These are phyloP conservation scores for Oscarella lobularis DNA, from an alignment of 37 sponge, comb jelly and placozoan genomes.

Conservation along the genomic window DNA sequence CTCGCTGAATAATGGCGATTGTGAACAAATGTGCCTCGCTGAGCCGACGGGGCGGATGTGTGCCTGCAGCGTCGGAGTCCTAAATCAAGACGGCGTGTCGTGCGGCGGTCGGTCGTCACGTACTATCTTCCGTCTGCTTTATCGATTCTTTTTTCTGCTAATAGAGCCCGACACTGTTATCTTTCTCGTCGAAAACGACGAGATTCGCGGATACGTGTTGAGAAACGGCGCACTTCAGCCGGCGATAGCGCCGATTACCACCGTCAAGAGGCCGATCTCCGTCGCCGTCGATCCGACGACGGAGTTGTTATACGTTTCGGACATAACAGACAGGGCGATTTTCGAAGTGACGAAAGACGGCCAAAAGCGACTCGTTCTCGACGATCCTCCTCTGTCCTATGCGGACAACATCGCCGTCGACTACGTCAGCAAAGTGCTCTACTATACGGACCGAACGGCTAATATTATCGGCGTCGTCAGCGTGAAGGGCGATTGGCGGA, in stretches of 20 bases:
- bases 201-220: neutral
- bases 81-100: neutral
- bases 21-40: neutral
- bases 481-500: neutral
- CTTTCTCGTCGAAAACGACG: neutral
- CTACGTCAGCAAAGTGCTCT: neutral
- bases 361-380: neutral
- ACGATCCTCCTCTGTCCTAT: neutral
- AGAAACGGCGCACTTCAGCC: neutral
- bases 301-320: neutral
- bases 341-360: neutral
- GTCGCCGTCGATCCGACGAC: neutral
- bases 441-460: neutral
- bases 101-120: neutral
- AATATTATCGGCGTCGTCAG: neutral
- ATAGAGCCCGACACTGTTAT: neutral
- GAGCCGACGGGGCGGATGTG: neutral
- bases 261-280: neutral
- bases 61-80: neutral
- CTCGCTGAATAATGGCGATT: neutral
- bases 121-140: no score
- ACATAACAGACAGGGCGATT: neutral
- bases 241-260: neutral
- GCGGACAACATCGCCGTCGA: neutral
- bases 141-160: no score